These are phyloP conservation scores for Altica lythri DNA, from an alignment of 2,888 invertebrate genomes.

Conservation along the genomic window DNA sequence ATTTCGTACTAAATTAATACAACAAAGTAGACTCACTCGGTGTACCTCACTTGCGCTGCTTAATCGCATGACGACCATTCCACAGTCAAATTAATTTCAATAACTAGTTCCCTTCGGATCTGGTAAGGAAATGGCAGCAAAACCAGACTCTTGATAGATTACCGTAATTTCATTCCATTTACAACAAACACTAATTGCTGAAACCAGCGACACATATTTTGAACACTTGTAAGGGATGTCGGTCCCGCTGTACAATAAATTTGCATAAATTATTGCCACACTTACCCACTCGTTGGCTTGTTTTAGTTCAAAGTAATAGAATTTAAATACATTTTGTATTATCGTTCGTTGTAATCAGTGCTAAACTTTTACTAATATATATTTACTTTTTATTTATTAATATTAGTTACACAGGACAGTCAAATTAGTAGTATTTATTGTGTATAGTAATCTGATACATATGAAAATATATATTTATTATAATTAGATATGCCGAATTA, in stretches of 20 bases:
- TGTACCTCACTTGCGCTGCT: slow-evolving; percentile 22
- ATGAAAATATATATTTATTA: too few relatives aligned
- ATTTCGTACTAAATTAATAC: slow-evolving; percentile 17
- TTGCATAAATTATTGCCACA: slow-evolving; percentile 24
- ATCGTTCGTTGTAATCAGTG: too few relatives aligned
- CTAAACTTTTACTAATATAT: too few relatives aligned
- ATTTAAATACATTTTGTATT: slow-evolving; percentile 3
- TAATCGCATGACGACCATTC: slow-evolving; percentile 22
- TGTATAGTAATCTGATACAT: too few relatives aligned
- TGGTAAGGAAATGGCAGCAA: slow-evolving; percentile 24
- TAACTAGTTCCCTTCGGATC: slow-evolving; percentile 26
- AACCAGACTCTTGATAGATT: slow-evolving; percentile 32
- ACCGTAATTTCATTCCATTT: slow-evolving; percentile 30
- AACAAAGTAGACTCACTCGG: slow-evolving; percentile 7
- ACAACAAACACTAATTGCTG: slow-evolving; percentile 33
- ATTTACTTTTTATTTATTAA: too few relatives aligned
- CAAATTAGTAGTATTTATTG: too few relatives aligned
- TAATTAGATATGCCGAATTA: too few relatives aligned
- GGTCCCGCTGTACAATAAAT: slow-evolving; percentile 19
- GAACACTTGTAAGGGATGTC: slow-evolving; percentile 27
- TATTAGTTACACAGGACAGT: too few relatives aligned
- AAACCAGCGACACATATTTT: slow-evolving; percentile 31
- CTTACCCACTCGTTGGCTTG: slow-evolving; percentile 9
- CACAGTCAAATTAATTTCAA: slow-evolving; percentile 28
- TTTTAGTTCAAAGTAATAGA: slow-evolving; percentile 8